Base-by-base conservation (phyloP, 2,797 vertebrate genomes). In the Oceanodroma leucorhoa region DNA sequence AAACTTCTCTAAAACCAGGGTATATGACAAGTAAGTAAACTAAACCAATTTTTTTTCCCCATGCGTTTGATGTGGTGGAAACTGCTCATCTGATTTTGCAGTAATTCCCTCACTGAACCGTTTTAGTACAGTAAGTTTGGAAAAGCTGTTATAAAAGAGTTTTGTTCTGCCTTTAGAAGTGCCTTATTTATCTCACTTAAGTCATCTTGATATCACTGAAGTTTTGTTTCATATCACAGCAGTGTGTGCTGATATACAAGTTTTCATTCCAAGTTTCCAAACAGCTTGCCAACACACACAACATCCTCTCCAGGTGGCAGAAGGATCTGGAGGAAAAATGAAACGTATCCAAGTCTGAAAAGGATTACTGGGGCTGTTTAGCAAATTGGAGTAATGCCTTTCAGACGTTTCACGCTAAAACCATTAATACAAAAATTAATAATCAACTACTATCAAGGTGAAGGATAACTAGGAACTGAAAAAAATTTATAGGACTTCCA, bases 21-120 rank as follows among this genome's bases (percentile, higher is more conserved):
- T 97, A 65, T 98, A 98, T 53, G 70, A 97, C 73, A 96, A 95
- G 98, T 98, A 98, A 97, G 98, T 85, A 53, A 89, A 82, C 41
- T 4, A 70, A 85, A 50, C 6, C 10, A 45, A 10, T 58, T 16
- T 40, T 81, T 87, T 62, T 72, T 75, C 22, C 13, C 57, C 36
- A 36, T 89, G 11, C 3, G 1, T 78, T 80, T 86, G 17, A 29
- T 61, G 46, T 53, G 34, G n/a, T 87, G 24, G 30, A 84, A 90
- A 69, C 18, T 36, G 26, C 18, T 71, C 4, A 15, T 54, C 38
- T 73, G 14, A 65, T 82, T 70, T 83, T 87, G 19, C 55, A 78
- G 21, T 19, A 65, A 65, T n/a, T 79, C 11, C 12, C 14, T 83
- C 41, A 24, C n/a, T 66, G 53, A 41, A 32, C 11, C 36, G 78